Evolutionary conservation across 1,140 invertebrate genomes (phyloP), one percentile per base, ranked within the genome.

Genomic region (Lanistes nyassanus): DNA sequence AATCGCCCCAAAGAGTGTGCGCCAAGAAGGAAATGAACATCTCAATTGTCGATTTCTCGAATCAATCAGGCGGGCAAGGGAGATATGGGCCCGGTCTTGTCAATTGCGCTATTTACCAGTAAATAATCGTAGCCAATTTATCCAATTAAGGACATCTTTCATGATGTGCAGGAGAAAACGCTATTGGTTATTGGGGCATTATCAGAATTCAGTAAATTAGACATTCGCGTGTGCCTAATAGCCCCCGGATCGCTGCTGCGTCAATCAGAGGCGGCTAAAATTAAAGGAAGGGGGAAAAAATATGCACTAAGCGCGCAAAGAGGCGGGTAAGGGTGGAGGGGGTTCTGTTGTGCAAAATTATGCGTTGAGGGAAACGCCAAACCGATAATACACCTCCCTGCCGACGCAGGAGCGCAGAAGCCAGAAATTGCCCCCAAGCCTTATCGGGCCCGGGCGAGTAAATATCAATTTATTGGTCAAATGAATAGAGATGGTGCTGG

Each of bases 151-250:
- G n/a, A 55, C n/a, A 71, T 56, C 47, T 62, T 62, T 62, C 56
- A 42, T 72, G 56, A 37, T 72, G 70, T 19, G 36, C 34, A n/a
- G 55, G 34, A 62, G 56, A 62, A 72, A 72, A 42, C 34, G 70
- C 60, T 53, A 72, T 72, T 72, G 70, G 70, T 72, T 72, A 72
- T 60, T 39, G 55, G 55, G 70, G 70, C 70, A 72, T 72, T 72
- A 42, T 72, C 29, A 62, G 70, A 34, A 53, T 55, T 37, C 56
- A 55, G 21, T 72, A 72, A 72, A 72, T 72, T 72, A 72, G 70
- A 72, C 36, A 72, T 72, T 72, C 60, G 70, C 70, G 70, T 72
- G 70, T 72, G 70, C 60, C 70, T 72, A 72, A 72, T 72, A 72
- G 70, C 55, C 70, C n/a, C 70, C 56, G 70, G 55, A 72, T 72